Conservation (phyloP, 2,797 vertebrate genomes). For the Geotrypetes seraphini region DNA sequence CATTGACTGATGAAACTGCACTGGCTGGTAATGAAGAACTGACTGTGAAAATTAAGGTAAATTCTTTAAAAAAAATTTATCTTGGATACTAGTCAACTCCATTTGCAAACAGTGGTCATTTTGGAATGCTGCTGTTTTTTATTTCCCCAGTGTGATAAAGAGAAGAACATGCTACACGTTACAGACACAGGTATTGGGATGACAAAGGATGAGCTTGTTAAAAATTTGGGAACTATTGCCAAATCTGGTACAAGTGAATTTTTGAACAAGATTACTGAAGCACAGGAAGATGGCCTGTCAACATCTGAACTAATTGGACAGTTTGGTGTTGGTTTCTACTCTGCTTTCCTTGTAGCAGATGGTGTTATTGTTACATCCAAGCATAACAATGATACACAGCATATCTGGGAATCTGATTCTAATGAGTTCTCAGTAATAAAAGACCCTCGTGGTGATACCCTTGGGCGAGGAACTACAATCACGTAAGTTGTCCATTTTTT, state of each 20-base stretch:
- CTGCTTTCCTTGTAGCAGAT: conserved; percentile 94
- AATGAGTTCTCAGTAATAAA: conserved; percentile 86
- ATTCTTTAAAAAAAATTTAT: too few species aligned
- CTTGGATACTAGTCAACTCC: too few species aligned
- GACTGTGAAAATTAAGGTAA: conserved; percentile 94
- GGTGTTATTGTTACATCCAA: conserved; percentile 94
- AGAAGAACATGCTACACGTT: conserved; percentile 95
- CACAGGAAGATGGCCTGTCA: conserved; percentile 80
- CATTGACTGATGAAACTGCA: conserved; percentile 80
- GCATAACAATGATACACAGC: conserved; percentile 91
- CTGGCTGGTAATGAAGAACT: conserved; percentile 84
- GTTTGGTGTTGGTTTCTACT: conserved; percentile 97
- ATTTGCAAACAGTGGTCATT: too few species aligned
- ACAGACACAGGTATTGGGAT: conserved; percentile 96
- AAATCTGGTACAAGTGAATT: conserved; percentile 98
- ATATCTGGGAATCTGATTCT: conserved; percentile 97
- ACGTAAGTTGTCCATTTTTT: conserved; percentile 67
- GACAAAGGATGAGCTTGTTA: conserved; percentile 92
- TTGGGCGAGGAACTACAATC: conserved; percentile 89
- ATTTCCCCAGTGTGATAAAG: conserved; percentile 80
- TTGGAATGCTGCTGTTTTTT: background rate
- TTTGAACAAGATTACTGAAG: conserved; percentile 86
- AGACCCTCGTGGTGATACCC: conserved; percentile 86
- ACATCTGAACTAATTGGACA: conserved; percentile 95
- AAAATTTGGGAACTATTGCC: conserved; percentile 92